A percentile compares a stretch with the other conserved stretches of the same genome.
Conservation (phyloP, 2,113 vertebrate species). For the Fregetta grallaria region DNA sequence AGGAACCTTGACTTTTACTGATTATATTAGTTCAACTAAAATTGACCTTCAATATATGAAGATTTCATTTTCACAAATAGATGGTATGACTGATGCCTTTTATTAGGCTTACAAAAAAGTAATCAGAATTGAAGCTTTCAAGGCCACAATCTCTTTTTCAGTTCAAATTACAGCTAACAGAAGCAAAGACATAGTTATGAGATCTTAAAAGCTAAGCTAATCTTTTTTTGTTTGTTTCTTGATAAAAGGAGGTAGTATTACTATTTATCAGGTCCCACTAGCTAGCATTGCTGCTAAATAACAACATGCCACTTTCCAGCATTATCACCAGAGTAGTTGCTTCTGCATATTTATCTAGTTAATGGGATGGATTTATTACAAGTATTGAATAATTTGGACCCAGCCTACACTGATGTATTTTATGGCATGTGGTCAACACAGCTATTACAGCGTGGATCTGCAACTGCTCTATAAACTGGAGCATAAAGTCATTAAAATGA, state of each 20-base stretch:
- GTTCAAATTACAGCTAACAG: conserved; percentile 54
- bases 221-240: conserved; percentile 29
- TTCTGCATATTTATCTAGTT: conserved; percentile 69
- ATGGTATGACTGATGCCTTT: conserved; percentile 55
- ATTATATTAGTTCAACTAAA: conserved; percentile 72
- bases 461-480: conserved; percentile 71
- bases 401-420: conserved; percentile 67
- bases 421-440: conserved; percentile 71
- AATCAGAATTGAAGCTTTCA: conserved; percentile 67
- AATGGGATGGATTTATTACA: conserved; percentile 75
- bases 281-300: conserved; percentile 21
- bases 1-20: conserved; percentile 72
- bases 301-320: conserved; percentile 39
- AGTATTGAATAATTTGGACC: conserved; percentile 71
- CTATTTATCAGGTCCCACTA: background rate
- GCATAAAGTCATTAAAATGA: conserved; percentile 64
- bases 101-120: conserved; percentile 69
- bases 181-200: conserved; percentile 11
- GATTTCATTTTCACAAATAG: conserved; percentile 71
- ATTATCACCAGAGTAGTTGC: conserved; percentile 56
- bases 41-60: conserved; percentile 73
- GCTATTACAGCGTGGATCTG: conserved; percentile 61
- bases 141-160: conserved; percentile 53
- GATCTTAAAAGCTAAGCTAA: conserved; percentile 45
- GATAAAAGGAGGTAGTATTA: background rate